Evolutionary conservation across 2,797 vertebrate species (phyloP).

Genomic region (Phalanger gymnotis): DNA sequence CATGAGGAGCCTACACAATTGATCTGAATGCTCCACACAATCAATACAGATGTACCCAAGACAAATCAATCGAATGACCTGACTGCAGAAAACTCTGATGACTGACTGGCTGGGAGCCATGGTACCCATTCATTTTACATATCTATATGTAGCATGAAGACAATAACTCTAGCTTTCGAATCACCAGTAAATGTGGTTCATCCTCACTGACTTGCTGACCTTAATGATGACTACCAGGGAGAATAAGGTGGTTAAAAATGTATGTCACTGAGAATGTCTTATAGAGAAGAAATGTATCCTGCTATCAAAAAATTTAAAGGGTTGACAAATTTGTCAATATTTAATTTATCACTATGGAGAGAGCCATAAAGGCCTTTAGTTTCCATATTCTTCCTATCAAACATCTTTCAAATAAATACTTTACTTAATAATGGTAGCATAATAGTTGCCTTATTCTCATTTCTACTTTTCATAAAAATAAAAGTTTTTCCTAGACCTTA

Average conservation of each 20-base stretch:
- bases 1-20: not conserved
- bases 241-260: conserved; percentile 38
- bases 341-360: conserved; percentile 31
- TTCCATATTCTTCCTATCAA: conserved; percentile 38
- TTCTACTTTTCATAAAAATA: conserved; percentile 60
- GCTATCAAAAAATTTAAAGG: conserved; percentile 50
- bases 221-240: not conserved
- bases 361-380: not conserved
- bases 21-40: not conserved
- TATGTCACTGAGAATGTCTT: conserved; percentile 39
- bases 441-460: conserved; percentile 22
- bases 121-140: not conserved
- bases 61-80: not conserved
- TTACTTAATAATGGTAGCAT: conserved; percentile 29
- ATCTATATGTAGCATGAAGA: not conserved
- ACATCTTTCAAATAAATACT: conserved; percentile 41
- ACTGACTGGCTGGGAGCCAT: not conserved
- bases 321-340: conserved; percentile 29
- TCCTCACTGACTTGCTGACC: not conserved
- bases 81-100: not conserved
- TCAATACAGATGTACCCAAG: not conserved
- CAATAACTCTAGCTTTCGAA: not conserved
- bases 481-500: conserved; percentile 25
- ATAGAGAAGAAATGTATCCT: not conserved
- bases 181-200: not conserved